These are phyloP conservation scores for Chaenodraco wilsoni DNA, from an alignment of 2,797 vertebrate genomes.

Conservation along the genomic window DNA sequence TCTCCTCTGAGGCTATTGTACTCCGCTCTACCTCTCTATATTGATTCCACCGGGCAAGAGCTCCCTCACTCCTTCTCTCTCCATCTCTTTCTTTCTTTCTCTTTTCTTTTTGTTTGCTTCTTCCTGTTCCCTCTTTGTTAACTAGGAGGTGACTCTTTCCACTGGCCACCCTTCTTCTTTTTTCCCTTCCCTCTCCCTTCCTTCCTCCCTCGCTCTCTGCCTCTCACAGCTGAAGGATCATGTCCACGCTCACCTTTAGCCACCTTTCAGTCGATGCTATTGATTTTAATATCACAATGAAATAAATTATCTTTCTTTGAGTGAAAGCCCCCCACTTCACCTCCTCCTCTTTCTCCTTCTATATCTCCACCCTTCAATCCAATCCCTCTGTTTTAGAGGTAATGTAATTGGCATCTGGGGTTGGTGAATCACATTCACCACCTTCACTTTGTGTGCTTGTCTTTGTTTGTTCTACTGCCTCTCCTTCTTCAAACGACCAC, in stretches of 20 bases:
- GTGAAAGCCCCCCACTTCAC: conserved; percentile 44
- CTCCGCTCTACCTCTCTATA: conserved; percentile 82
- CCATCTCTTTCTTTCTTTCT: conserved; percentile 34
- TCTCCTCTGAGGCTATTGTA: conserved; percentile 93
- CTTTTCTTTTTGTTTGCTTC: conserved; percentile 36
- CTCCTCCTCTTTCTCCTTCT: conserved; percentile 27
- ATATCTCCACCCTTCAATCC: conserved; percentile 43
- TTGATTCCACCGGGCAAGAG: conserved; percentile 79
- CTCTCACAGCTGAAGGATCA: conserved; percentile 74
- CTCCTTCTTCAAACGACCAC: conserved; percentile 15
- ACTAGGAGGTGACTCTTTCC: conserved; percentile 60
- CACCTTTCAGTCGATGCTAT: conserved; percentile 81
- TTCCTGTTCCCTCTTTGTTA: conserved; percentile 60
- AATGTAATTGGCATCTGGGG: conserved; percentile 76
- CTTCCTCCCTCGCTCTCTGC: conserved; percentile 44
- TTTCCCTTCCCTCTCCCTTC: neutral
- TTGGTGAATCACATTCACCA: conserved; percentile 56
- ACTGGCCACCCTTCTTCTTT: conserved; percentile 11
- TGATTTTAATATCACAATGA: conserved; percentile 85
- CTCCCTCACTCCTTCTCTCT: conserved; percentile 56
- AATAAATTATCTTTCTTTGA: conserved; percentile 82
- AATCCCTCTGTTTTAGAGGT: conserved; percentile 66
- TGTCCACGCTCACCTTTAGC: conserved; percentile 81
- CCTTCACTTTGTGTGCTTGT: conserved; percentile 56
- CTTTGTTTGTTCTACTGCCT: conserved; percentile 41